These are phyloP conservation scores for Atlantisia rogersi DNA, from an alignment of 2,113 vertebrate genomes.

Conservation along the genomic window DNA sequence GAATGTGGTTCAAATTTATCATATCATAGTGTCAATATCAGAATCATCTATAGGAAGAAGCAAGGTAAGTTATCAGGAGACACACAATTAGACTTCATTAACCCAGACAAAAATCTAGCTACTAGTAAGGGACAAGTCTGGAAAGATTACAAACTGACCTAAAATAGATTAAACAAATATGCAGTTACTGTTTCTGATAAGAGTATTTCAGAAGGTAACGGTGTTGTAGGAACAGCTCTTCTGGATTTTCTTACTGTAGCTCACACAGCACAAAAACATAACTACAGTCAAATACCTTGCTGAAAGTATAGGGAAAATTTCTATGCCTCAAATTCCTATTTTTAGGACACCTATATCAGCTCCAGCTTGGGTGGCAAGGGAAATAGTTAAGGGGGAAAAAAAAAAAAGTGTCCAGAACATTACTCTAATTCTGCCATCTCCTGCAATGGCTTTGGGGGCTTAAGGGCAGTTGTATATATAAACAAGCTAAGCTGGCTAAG, in stretches of 20 bases:
- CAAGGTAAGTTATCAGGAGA: neutral
- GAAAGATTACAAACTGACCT: neutral
- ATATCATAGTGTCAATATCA: neutral
- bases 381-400: neutral
- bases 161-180: neutral
- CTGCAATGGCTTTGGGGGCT: neutral
- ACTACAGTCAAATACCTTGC: neutral
- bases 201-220: neutral
- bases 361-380: neutral
- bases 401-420: neutral
- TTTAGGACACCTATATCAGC: neutral
- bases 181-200: neutral
- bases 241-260: neutral
- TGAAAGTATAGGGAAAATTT: neutral
- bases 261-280: neutral
- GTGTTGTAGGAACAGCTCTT: neutral
- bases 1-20: neutral
- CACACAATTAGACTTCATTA: neutral
- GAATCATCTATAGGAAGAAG: neutral
- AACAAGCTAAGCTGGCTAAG: neutral
- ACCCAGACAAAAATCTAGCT: neutral
- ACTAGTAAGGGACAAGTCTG: neutral
- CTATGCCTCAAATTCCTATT: neutral
- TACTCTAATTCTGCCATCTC: neutral
- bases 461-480: neutral